Base-by-base conservation (phyloP, 2,888 invertebrate species). In the Ophion obscuratus region DNA sequence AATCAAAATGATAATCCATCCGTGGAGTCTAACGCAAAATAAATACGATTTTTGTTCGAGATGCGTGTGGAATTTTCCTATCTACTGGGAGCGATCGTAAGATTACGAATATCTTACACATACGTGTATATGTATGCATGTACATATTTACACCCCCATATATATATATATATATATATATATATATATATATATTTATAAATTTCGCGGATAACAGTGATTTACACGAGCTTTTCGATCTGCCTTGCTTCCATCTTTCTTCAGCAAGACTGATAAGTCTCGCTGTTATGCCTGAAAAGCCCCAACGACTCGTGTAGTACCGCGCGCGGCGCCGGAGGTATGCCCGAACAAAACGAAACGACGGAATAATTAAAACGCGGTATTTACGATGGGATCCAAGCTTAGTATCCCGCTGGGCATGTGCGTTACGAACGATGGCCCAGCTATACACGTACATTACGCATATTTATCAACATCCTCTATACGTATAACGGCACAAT, bases 331-430 rank as follows among this genome's bases (percentile, higher is more conserved):
- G 27, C 62, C 62, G 17, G 31, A 61, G 24, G 67, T 67, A 75
- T 76, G 31, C 66, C 53, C 67, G 83, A 85, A 83, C 75, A 87
- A 83, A 88, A 89, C 61, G 81, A 86, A 88, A 74, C 88, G 83
- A 86, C 73, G 86, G 88, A 91, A 91, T 91, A 92, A 92, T 92
- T 92, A 92, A 92, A 93, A 92, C 88, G 89, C 80, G 89, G 90
- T 90, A 89, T 91, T 90, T 88, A 89, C 87, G 86, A 81, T 87
- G 86, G 79, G 70, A 79, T 75, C 81, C 79, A 57, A 62, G 75
- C 77, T 70, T 77, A 83, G 77, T 84, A 84, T 88, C 89, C 87
- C 87, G 89, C 87, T 88, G 87, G 79, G 85, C 87, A 84, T 84
- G 85, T 87, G 89, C 88, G 87, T 90, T 88, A 88, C 89, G 88